Evolutionary conservation across 2,888 invertebrate species (phyloP).

Genomic region (Drosophila tripunctata): DNA sequence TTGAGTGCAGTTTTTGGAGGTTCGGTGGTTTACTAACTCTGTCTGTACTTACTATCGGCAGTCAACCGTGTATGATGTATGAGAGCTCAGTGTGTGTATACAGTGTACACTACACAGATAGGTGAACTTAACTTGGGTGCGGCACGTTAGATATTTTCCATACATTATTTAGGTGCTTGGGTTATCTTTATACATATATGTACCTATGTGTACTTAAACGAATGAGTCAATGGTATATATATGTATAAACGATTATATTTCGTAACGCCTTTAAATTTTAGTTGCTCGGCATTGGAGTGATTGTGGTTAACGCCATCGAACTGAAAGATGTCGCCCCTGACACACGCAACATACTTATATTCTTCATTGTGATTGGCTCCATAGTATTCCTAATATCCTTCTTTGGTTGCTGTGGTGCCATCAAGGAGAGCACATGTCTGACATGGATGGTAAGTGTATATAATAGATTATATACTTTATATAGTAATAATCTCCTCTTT

Average conservation of each 20-base stretch:
- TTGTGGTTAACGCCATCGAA: slow-evolving; percentile 59
- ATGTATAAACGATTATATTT: slow-evolving; percentile 4
- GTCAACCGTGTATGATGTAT: slow-evolving; percentile 22
- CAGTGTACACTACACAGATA: not conserved
- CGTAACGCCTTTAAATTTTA: slow-evolving; percentile 37
- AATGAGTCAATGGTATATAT: slow-evolving; percentile 2
- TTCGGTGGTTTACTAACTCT: not conserved
- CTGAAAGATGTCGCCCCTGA: slow-evolving; percentile 53
- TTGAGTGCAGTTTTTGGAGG: slow-evolving; percentile 3
- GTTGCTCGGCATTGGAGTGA: slow-evolving; percentile 66
- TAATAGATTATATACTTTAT: not conserved
- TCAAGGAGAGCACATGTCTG: slow-evolving; percentile 93
- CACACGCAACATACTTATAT: slow-evolving; percentile 40
- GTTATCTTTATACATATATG: not conserved
- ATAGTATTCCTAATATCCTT: slow-evolving; percentile 92
- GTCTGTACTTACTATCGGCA: slow-evolving; percentile 27
- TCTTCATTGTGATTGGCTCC: slow-evolving; percentile 88
- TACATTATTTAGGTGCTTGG: not conserved
- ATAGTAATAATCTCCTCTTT: not conserved
- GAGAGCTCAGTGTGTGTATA: not conserved
- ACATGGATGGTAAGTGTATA: slow-evolving; percentile 88
- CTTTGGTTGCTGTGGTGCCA: slow-evolving; percentile 95
- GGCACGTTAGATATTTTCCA: slow-evolving; percentile 13
- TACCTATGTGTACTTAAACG: not conserved
- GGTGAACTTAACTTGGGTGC: slow-evolving; percentile 16